These are phyloP conservation scores for Micrasema minimum DNA, from an alignment of 1,140 invertebrate genomes.

Conservation along the genomic window DNA sequence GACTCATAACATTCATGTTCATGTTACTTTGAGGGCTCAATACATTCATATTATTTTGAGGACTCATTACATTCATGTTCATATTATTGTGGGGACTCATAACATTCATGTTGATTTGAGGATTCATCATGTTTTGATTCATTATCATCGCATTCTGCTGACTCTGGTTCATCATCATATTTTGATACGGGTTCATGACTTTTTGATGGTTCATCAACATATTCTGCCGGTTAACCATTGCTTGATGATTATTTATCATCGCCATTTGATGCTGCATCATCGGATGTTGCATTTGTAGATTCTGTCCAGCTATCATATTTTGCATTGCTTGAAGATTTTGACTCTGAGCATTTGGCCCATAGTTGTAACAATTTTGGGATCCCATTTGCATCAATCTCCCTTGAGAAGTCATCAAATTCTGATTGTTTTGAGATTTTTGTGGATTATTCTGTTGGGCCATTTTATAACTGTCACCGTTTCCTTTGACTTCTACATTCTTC, in stretches of 20 bases:
- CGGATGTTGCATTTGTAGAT: constrained; percentile 27
- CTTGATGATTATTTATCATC: constrained; percentile 28
- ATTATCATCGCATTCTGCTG: constrained; percentile 48
- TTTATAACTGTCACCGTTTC: constrained; percentile 5
- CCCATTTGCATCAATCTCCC: constrained; percentile 14
- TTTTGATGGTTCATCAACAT: constrained; percentile 40
- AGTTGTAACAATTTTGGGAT: constrained; percentile 10
- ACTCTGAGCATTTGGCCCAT: constrained; percentile 1
- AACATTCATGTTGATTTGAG: constrained; percentile 56
- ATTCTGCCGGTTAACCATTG: constrained; percentile 25
- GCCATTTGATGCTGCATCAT: constrained; percentile 36
- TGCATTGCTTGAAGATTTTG: constrained; percentile 19
- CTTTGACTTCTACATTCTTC: constrained; percentile 35
- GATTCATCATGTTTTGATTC: constrained; percentile 51
- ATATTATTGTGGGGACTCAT: constrained; percentile 63
- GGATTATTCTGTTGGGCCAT: constrained; percentile 18
- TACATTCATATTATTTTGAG: constrained; percentile 21
- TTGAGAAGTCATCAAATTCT: constrained; percentile 30
- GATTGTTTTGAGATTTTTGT: not conserved
- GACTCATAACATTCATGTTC: constrained; percentile 42
- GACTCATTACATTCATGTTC: constrained; percentile 55
- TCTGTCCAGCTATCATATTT: constrained; percentile 33
- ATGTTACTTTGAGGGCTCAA: constrained; percentile 56
- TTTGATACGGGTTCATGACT: constrained; percentile 37
- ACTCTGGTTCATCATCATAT: constrained; percentile 45